Percentiles rank a stretch among this genome's conserved stretches.
Conservation (phyloP, 2,888 invertebrate species). For the Torymus auratus region DNA sequence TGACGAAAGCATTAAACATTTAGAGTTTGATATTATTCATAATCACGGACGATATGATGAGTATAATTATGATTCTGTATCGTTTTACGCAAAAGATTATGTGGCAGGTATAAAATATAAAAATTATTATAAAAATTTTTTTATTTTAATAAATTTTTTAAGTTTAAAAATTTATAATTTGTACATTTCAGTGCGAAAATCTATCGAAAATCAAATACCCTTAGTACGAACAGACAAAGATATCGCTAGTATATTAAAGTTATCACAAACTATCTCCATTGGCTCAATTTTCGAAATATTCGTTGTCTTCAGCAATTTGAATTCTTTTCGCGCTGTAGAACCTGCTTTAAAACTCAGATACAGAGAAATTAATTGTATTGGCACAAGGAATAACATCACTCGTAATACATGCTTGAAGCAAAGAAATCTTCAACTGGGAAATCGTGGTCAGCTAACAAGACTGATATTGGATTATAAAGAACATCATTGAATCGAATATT, state of each 20-base stretch:
- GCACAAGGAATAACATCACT: constrained; percentile 65
- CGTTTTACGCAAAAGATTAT: constrained; percentile 92
- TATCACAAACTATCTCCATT: constrained; percentile 75
- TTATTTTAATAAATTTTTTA: constrained; percentile 50
- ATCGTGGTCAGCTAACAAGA: constrained; percentile 80
- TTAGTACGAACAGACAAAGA: constrained; percentile 83
- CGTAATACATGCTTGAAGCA: constrained; percentile 67
- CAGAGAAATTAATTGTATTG: constrained; percentile 74
- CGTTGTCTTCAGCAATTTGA: constrained; percentile 81
- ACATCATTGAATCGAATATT: constrained; percentile 48
- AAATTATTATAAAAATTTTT: constrained; percentile 57
- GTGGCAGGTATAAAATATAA: constrained; percentile 79
- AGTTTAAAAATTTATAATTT: constrained; percentile 52
- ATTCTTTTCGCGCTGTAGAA: constrained; percentile 88
- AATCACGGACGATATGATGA: constrained; percentile 88
- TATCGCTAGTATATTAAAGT: constrained; percentile 78
- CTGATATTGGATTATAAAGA: constrained; percentile 77
- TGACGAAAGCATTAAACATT: constrained; percentile 73
- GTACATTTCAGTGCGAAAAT: constrained; percentile 61
- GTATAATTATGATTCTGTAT: constrained; percentile 84
- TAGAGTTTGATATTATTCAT: constrained; percentile 83
- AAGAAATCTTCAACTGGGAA: constrained; percentile 74
- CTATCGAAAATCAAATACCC: constrained; percentile 77
- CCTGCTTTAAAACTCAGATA: constrained; percentile 83
- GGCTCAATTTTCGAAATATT: constrained; percentile 84